Conservation (phyloP, 1,140 invertebrate genomes). For the Telenomus remus region DNA sequence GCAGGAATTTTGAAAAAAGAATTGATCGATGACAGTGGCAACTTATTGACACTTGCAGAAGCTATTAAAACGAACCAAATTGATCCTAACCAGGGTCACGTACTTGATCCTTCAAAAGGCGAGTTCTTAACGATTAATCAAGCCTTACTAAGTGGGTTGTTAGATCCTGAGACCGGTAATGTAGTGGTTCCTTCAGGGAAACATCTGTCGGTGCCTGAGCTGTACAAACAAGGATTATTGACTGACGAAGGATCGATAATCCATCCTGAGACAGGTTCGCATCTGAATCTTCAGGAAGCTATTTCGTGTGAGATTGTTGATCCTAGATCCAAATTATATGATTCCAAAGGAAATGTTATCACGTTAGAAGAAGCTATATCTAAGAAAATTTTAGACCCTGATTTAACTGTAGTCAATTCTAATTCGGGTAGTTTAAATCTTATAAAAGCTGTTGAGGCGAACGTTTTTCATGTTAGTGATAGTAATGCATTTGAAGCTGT, state of each 20-base stretch:
- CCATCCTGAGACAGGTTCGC: conserved; percentile 90
- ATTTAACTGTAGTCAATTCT: conserved; percentile 83
- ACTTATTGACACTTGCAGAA: conserved; percentile 78
- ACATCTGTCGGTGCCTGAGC: conserved; percentile 87
- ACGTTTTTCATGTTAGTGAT: conserved; percentile 77
- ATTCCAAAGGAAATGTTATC: conserved; percentile 79
- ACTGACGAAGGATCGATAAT: conserved; percentile 88
- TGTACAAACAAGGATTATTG: conserved; percentile 88
- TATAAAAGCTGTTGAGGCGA: conserved; percentile 81
- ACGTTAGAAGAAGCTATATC: conserved; percentile 88
- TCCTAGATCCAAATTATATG: conserved; percentile 78
- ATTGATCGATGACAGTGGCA: conserved; percentile 69
- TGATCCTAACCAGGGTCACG: conserved; percentile 84
- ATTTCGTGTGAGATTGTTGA: conserved; percentile 91
- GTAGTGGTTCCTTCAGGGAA: conserved; percentile 88
- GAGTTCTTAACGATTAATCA: conserved; percentile 86
- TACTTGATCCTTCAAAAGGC: conserved; percentile 89
- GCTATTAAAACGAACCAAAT: conserved; percentile 85
- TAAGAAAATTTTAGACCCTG: conserved; percentile 83
- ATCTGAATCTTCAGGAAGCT: conserved; percentile 86
- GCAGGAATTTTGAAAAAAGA: conserved; percentile 80
- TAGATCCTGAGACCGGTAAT: conserved; percentile 86
- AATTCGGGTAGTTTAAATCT: conserved; percentile 81
- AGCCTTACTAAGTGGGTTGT: conserved; percentile 88
- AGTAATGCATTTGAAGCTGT: conserved; percentile 62